These are phyloP conservation scores for Noctilio leporinus DNA, from an alignment of 2,113 vertebrate species.

Conservation along the genomic window DNA sequence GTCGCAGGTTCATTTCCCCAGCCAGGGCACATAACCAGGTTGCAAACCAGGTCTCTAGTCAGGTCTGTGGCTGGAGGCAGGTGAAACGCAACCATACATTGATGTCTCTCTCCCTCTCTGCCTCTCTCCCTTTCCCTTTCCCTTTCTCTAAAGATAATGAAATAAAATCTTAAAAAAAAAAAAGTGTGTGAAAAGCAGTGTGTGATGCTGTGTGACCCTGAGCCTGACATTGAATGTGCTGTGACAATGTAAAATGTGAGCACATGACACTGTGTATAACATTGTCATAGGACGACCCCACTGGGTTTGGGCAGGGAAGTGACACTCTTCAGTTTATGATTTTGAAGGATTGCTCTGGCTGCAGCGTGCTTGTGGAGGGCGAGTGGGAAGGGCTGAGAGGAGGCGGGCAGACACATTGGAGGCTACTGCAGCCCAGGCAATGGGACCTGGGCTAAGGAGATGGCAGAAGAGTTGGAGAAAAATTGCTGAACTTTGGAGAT, in stretches of 20 bases:
- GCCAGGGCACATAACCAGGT: no score
- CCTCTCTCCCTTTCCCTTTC: no score
- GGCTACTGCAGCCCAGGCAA: background rate
- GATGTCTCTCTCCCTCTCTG: no score
- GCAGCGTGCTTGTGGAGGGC: background rate
- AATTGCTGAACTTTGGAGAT: background rate
- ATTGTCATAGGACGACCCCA: background rate
- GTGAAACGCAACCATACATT: no score
- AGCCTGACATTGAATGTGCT: background rate
- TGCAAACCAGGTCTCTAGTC: no score
- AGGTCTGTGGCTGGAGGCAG: no score
- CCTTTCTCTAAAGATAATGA: no score
- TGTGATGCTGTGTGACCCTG: background rate
- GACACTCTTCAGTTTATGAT: background rate
- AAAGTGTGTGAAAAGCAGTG: background rate
- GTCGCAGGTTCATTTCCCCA: no score
- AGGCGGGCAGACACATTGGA: background rate
- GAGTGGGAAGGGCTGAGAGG: background rate
- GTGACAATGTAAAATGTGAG: background rate
- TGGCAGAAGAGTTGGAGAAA: background rate
- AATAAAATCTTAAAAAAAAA: no score
- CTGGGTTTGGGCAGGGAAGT: background rate
- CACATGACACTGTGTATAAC: background rate
- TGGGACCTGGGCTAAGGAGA: background rate
- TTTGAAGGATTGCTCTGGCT: background rate